Conservation (phyloP, 2,797 vertebrate genomes). For the Gymnothorax reevesii region DNA sequence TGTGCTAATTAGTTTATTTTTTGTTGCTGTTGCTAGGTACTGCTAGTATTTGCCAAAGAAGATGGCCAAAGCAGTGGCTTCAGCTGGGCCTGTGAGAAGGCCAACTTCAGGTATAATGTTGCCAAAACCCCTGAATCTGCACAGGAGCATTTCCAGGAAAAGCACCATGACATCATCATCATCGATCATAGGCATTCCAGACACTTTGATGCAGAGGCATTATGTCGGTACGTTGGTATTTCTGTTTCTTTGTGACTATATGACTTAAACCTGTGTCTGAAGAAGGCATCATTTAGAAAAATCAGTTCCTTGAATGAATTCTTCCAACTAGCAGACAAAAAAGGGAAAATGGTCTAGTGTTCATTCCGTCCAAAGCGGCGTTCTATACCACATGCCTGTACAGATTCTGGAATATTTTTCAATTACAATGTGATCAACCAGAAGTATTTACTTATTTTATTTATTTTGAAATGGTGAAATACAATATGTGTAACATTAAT, state of each 20-base stretch:
- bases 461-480: background rate
- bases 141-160: slow-evolving; percentile 89
- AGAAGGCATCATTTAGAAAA: background rate
- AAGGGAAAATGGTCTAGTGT: background rate
- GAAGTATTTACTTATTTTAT: background rate
- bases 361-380: background rate
- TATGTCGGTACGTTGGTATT: slow-evolving; percentile 84
- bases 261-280: background rate
- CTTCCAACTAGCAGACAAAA: background rate
- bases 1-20: slow-evolving; percentile 35
- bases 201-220: slow-evolving; percentile 90
- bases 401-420: background rate
- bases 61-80: slow-evolving; percentile 94
- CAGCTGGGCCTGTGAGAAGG: slow-evolving; percentile 93
- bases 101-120: slow-evolving; percentile 85
- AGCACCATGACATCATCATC: slow-evolving; percentile 94
- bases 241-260: background rate
- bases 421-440: background rate
- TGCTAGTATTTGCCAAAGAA: slow-evolving; percentile 98
- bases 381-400: background rate
- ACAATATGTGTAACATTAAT: background rate
- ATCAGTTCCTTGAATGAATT: background rate
- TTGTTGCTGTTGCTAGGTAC: slow-evolving; percentile 77
- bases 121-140: slow-evolving; percentile 85
- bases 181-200: slow-evolving; percentile 95